These are phyloP conservation scores for Eurois occulta DNA, from an alignment of 2,888 invertebrate species.

Conservation along the genomic window DNA sequence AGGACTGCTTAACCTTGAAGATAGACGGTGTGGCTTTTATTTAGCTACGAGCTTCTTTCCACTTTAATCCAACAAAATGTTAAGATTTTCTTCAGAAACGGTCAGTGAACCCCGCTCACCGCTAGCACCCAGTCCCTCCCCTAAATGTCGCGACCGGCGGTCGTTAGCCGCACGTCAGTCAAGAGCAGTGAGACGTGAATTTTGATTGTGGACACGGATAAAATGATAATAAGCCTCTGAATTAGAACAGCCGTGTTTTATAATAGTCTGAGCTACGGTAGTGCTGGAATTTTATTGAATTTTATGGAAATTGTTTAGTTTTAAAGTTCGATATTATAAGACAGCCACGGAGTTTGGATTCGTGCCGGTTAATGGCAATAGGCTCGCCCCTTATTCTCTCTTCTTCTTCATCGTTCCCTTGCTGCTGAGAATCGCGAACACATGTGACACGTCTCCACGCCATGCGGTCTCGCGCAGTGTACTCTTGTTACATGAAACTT, in stretches of 20 bases:
- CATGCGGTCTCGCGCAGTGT: too few species aligned
- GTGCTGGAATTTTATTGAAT: conserved; percentile 5
- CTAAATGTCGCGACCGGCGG: conserved; percentile 49
- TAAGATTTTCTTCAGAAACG: background rate
- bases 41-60: background rate
- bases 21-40: background rate
- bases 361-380: background rate
- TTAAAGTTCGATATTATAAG: background rate
- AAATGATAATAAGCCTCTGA: conserved; percentile 66
- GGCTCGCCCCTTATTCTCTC: background rate
- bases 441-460: too few species aligned
- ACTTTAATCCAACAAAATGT: background rate
- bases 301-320: background rate
- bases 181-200: conserved; percentile 69
- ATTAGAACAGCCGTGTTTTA: conserved; percentile 59
- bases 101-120: background rate
- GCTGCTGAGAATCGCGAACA: too few species aligned
- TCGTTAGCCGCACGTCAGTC: conserved; percentile 71
- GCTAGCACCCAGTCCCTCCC: conserved; percentile 8
- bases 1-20: background rate
- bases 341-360: background rate
- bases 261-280: conserved; percentile 29
- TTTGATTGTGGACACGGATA: conserved; percentile 69
- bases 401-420: too few species aligned
- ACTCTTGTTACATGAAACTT: background rate